These are phyloP conservation scores for Cyphomyrus plagiostoma DNA, from an alignment of 2,113 vertebrate species.

Conservation along the genomic window DNA sequence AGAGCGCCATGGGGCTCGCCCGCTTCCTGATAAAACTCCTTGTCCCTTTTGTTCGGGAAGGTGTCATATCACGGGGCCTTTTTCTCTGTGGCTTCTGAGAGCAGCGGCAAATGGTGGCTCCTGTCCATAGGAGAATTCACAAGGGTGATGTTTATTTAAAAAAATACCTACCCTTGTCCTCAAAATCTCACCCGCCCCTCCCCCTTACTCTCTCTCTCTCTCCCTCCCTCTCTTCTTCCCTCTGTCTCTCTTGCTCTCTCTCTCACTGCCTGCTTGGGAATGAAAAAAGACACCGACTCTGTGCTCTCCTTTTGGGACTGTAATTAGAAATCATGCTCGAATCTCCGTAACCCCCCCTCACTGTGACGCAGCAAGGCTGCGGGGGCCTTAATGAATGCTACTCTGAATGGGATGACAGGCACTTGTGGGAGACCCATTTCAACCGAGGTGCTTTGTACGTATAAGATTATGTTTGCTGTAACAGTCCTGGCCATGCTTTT, in stretches of 20 bases:
- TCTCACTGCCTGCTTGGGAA: not conserved
- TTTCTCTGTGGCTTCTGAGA: constrained; percentile 48
- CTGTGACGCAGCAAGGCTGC: constrained; percentile 27
- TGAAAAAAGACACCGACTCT: constrained; percentile 32
- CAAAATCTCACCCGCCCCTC: constrained; percentile 34
- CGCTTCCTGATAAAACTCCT: constrained; percentile 65
- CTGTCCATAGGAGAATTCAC: constrained; percentile 40
- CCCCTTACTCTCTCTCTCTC: constrained; percentile 7
- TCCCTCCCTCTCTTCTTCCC: constrained; percentile 7
- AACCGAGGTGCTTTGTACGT: constrained; percentile 20
- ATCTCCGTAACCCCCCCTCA: constrained; percentile 19
- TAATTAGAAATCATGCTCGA: constrained; percentile 43
- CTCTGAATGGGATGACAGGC: constrained; percentile 30
- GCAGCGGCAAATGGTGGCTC: constrained; percentile 37
- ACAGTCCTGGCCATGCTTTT: not conserved
- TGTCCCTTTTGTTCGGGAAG: constrained; percentile 55
- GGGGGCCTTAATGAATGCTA: constrained; percentile 35
- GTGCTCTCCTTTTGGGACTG: constrained; percentile 49
- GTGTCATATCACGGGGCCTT: constrained; percentile 59
- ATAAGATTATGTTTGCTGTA: constrained; percentile 2
- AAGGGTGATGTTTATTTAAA: constrained; percentile 52
- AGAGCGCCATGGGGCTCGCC: constrained; percentile 54
- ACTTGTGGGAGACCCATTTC: constrained; percentile 27
- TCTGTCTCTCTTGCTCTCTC: constrained; percentile 36
- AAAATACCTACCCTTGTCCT: constrained; percentile 59